Evolutionary conservation across 2,797 vertebrate genomes (phyloP), one percentile per base, ranked within the genome.

Genomic region (Falco naumanni): DNA sequence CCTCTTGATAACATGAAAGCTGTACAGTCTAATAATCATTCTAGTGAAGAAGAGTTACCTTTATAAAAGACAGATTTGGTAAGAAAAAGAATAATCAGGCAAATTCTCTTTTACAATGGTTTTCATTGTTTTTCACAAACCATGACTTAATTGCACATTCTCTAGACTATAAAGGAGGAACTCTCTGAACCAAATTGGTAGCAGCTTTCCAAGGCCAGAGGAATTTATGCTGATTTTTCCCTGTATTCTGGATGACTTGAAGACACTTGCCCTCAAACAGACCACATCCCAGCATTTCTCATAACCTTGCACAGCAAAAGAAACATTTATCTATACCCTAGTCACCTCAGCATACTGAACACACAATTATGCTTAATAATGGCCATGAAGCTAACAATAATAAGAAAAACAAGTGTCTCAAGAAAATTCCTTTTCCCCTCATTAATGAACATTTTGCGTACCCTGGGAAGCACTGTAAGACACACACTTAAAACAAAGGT

Each of bases 391-490:
- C 26, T 90, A 90, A 74, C 37, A 84, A 48, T 63, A 81, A 92
- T 43, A 39, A 87, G 75, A 76, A 94, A 81, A 91, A 13, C 56
- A 83, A 93, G 18, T 65, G 34, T 65, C 53, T 94, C 33, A 71
- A 65, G 34, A 60, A 84, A 89, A 70, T 78, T 87, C 33, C 16
- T 59, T 86, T 95, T 17, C 17, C 11, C 34, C 33, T 95, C 47
- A 54, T 87, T 90, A 93, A 64, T 31, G 75, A 84, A 70, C n/a
- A 50, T 84, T 82, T 78, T 85, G 34, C 9, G 1, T 87, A 56
- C 28, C 57, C 75, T 96, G 83, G 72, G 56, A 95, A 95, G 39
- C 84, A 88, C 50, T 88, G 57, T 72, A 90, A 93, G 85, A 70
- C 29, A 61, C 39, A 86, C 21, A 47, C 41, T 84, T 65, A 41